These are phyloP conservation scores for Thera britannica DNA, from an alignment of 2,888 invertebrate species.

Conservation along the genomic window DNA sequence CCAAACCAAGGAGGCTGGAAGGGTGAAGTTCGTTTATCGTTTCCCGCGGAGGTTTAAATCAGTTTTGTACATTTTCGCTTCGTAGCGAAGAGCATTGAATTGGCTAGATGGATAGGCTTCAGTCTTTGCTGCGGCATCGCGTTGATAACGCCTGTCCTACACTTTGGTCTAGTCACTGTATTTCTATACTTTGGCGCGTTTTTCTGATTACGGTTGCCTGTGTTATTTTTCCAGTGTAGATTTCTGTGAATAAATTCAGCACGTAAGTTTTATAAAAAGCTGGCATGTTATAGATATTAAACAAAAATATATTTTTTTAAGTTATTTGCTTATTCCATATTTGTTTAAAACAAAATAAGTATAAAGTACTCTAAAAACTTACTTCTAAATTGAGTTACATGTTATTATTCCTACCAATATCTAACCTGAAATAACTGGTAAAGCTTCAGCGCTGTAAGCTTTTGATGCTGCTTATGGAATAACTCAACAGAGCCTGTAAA, in stretches of 20 bases:
- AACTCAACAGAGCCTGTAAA: too few relatives aligned
- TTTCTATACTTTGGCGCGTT: conserved; percentile 29
- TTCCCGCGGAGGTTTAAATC: conserved; percentile 30
- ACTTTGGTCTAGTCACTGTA: conserved; percentile 2
- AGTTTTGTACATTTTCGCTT: conserved; percentile 31
- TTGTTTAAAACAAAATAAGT: too few relatives aligned
- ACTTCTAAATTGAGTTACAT: too few relatives aligned
- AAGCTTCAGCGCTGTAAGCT: too few relatives aligned
- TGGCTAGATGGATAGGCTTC: conserved; percentile 25
- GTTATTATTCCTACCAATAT: too few relatives aligned
- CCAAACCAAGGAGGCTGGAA: conserved; percentile 15
- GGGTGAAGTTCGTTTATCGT: neutral
- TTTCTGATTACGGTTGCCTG: conserved; percentile 9
- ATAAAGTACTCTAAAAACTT: too few relatives aligned
- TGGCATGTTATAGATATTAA: neutral
- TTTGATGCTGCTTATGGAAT: too few relatives aligned
- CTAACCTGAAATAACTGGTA: too few relatives aligned
- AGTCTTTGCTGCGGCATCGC: conserved; percentile 34
- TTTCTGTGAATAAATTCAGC: conserved; percentile 3
- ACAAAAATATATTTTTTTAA: too few relatives aligned
- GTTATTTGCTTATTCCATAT: too few relatives aligned
- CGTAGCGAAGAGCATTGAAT: conserved; percentile 20
- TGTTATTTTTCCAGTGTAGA: neutral
- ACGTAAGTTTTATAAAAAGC: conserved; percentile 12
- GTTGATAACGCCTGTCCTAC: conserved; percentile 22